Percentiles rank a stretch among this genome's conserved stretches.
These are phyloP conservation scores for Notothenia rossii DNA, from an alignment of 2,113 vertebrate species.

Conservation along the genomic window DNA sequence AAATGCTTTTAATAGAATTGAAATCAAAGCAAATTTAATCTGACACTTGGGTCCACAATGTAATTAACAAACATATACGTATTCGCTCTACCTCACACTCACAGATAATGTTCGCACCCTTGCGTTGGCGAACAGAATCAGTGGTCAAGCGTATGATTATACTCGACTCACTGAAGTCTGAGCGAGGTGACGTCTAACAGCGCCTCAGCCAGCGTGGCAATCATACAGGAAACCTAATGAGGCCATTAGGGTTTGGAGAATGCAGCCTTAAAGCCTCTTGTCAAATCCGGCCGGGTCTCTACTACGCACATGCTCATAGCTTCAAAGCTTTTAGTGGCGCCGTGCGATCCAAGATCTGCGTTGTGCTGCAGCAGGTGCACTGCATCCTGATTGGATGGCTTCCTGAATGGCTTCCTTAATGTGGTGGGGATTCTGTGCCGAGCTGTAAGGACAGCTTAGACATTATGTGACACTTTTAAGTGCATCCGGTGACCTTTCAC, in stretches of 20 bases:
- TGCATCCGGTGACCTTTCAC: slow-evolving; percentile 59
- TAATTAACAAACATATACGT: slow-evolving; percentile 56
- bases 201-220: slow-evolving; percentile 37
- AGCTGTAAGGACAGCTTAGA: slow-evolving; percentile 35
- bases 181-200: slow-evolving; percentile 46
- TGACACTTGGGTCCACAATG: slow-evolving; percentile 57
- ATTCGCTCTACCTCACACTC: background rate
- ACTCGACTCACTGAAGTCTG: slow-evolving; percentile 51
- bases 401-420: slow-evolving; percentile 65
- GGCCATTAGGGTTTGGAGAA: slow-evolving; percentile 65
- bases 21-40: slow-evolving; percentile 65
- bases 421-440: slow-evolving; percentile 18
- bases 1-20: slow-evolving; percentile 56
- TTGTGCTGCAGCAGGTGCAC: slow-evolving; percentile 51
- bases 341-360: slow-evolving; percentile 30
- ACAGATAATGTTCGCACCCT: slow-evolving; percentile 52
- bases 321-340: slow-evolving; percentile 62
- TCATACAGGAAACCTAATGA: slow-evolving; percentile 71
- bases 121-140: slow-evolving; percentile 63
- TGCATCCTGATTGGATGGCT: slow-evolving; percentile 64
- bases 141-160: slow-evolving; percentile 74
- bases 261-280: slow-evolving; percentile 50
- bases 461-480: slow-evolving; percentile 58
- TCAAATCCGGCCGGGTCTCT: slow-evolving; percentile 33
- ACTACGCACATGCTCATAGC: slow-evolving; percentile 11